These are phyloP conservation scores for Tipula helvola DNA, from an alignment of 2,888 invertebrate species.

Conservation along the genomic window DNA sequence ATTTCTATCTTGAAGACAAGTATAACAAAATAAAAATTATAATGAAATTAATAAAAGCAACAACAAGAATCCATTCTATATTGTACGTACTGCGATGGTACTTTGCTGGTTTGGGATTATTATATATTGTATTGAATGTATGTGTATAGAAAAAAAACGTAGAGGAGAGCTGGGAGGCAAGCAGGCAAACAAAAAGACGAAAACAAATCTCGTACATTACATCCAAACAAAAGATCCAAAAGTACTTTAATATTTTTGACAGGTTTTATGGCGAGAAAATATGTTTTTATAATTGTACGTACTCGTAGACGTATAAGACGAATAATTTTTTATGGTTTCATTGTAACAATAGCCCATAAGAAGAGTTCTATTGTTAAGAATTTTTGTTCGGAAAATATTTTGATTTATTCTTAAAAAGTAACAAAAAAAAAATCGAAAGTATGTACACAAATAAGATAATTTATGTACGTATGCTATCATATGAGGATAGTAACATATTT, in stretches of 20 bases:
- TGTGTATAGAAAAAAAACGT: neutral
- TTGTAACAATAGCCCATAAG: neutral
- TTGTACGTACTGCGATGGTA: neutral
- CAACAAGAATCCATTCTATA: neutral
- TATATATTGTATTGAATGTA: neutral
- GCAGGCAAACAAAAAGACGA: neutral
- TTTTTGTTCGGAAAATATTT: neutral
- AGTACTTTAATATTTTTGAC: neutral
- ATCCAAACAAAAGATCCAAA: neutral
- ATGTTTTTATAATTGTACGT: neutral
- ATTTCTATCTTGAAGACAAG: neutral
- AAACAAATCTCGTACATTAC: neutral
- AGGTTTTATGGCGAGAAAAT: neutral
- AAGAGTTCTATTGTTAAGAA: neutral
- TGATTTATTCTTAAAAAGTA: neutral
- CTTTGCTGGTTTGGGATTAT: neutral
- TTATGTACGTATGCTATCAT: no score
- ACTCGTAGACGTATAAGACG: neutral
- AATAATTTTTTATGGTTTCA: neutral
- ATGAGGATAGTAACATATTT: no score
- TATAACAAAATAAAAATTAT: neutral
- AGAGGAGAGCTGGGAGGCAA: neutral
- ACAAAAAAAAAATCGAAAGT: neutral
- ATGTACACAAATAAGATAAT: neutral
- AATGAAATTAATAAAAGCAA: neutral